Evolutionary conservation across 2,888 invertebrate species (phyloP).

Genomic region (Cyclophora albipunctata): DNA sequence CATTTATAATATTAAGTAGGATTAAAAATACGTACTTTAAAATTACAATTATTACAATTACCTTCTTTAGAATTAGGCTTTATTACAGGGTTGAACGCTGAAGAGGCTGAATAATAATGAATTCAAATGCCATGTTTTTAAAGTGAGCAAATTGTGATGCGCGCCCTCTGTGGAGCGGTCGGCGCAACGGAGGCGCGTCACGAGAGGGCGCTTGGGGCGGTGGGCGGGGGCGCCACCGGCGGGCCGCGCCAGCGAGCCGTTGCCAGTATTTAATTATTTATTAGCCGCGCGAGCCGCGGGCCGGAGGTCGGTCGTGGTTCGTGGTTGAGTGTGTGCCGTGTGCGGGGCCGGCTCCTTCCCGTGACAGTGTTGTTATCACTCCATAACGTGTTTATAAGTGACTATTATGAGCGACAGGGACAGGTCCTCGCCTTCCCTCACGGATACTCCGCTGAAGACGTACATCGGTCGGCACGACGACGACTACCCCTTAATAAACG

Average conservation of each 20-base stretch:
- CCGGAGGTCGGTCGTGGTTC: slow-evolving; percentile 71
- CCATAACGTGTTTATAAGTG: slow-evolving; percentile 54
- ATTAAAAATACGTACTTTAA: no score
- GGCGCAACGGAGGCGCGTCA: background rate
- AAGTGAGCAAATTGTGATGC: background rate
- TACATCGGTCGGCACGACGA: slow-evolving; percentile 89
- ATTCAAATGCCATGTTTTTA: no score
- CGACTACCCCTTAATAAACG: slow-evolving; percentile 85
- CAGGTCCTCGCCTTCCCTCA: slow-evolving; percentile 90
- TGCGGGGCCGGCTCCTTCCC: slow-evolving; percentile 64
- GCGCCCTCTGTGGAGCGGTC: background rate
- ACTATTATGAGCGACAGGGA: slow-evolving; percentile 93
- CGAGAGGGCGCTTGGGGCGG: background rate
- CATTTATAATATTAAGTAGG: no score
- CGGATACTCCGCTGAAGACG: slow-evolving; percentile 91
- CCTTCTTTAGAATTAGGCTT: no score
- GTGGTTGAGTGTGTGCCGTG: slow-evolving; percentile 61
- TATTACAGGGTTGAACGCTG: background rate
- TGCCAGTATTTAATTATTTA: slow-evolving; percentile 39
- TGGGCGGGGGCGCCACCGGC: slow-evolving; percentile 1
- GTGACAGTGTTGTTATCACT: slow-evolving; percentile 51
- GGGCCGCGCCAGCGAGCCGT: slow-evolving; percentile 19
- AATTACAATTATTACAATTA: no score
- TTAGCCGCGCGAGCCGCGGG: slow-evolving; percentile 73
- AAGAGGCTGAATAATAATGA: background rate